These are phyloP conservation scores for Plectropomus leopardus DNA, from an alignment of 2,113 vertebrate species.

Conservation along the genomic window DNA sequence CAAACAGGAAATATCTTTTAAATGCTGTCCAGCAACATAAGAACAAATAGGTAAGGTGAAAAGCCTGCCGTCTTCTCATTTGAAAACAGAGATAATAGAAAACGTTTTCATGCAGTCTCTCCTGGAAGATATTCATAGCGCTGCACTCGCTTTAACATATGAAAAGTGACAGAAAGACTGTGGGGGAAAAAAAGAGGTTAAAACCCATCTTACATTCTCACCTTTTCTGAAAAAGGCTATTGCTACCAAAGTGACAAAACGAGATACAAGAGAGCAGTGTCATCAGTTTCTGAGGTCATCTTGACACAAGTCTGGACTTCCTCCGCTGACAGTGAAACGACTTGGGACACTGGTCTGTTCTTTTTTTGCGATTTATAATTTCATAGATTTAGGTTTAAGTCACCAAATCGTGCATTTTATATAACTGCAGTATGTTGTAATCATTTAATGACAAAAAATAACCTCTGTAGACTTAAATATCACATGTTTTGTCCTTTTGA, in stretches of 20 bases:
- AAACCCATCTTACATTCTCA: neutral
- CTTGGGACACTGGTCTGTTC: neutral
- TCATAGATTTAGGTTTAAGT: neutral
- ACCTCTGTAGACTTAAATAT: neutral
- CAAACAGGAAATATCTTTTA: neutral
- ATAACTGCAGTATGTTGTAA: neutral
- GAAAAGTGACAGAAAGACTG: neutral
- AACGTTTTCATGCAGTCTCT: neutral
- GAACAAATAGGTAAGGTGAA: neutral
- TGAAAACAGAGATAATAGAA: neutral
- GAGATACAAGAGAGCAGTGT: constrained; percentile 13
- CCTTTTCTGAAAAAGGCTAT: constrained; percentile 1
- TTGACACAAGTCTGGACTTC: constrained; percentile 23
- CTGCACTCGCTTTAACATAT: neutral
- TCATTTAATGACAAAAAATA: neutral
- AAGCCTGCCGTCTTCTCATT: neutral
- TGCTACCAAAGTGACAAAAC: constrained; percentile 19
- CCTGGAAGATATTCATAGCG: neutral
- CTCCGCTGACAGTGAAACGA: constrained; percentile 5
- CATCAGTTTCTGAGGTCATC: constrained; percentile 15
- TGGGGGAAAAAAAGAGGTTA: neutral
- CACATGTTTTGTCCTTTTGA: constrained; percentile 35
- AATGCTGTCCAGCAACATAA: neutral
- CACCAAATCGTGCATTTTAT: neutral
- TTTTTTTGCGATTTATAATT: neutral